These are phyloP conservation scores for Florisuga fusca DNA, from an alignment of 2,797 vertebrate genomes.

Conservation along the genomic window DNA sequence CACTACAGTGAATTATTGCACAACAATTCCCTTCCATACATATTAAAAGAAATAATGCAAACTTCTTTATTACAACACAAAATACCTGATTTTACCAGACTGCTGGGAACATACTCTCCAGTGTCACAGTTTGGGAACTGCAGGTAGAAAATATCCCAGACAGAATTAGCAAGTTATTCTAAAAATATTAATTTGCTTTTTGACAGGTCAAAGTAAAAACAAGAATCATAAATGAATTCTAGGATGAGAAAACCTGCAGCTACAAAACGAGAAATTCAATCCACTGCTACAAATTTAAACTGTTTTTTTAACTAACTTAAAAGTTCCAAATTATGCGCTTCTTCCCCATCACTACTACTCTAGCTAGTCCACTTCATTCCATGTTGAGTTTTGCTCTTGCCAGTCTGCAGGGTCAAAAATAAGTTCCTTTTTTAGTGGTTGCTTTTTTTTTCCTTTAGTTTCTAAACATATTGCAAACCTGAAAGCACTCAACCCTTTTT, in stretches of 20 bases:
- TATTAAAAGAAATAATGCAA: neutral
- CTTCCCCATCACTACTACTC: neutral
- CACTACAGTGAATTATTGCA: neutral
- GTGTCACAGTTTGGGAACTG: neutral
- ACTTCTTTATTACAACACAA: neutral
- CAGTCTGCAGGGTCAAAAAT: neutral
- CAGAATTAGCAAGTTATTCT: neutral
- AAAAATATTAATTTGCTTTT: constrained; percentile 18
- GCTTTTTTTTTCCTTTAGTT: neutral
- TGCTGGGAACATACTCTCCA: neutral
- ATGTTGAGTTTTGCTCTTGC: neutral
- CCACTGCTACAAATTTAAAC: neutral
- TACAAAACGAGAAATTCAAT: neutral
- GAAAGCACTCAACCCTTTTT: constrained; percentile 27
- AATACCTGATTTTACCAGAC: neutral
- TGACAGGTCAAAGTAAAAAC: constrained; percentile 24
- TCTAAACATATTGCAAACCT: constrained; percentile 43
- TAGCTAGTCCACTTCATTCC: neutral
- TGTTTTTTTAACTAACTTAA: neutral
- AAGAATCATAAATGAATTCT: neutral
- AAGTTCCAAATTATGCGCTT: neutral
- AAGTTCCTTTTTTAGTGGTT: neutral
- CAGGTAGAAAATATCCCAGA: constrained; percentile 32
- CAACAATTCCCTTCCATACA: neutral
- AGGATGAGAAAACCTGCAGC: constrained; percentile 15